Base-by-base conservation (phyloP, 2,888 invertebrate genomes). In the Mechanitis messenoides region DNA sequence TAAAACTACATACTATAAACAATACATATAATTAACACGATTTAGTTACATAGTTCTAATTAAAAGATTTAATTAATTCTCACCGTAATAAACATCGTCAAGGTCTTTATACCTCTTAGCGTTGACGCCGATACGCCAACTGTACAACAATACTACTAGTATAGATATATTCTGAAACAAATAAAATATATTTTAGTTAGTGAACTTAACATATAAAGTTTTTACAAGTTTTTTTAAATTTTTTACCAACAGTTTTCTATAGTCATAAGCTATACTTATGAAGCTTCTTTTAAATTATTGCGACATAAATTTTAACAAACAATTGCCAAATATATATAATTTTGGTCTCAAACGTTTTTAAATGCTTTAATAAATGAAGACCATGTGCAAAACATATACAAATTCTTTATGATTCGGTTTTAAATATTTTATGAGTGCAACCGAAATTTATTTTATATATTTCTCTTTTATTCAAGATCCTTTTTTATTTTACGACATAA, bases 71-170 rank as follows among this genome's bases (percentile, higher is more conserved):
- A 45, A 47, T 11, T 35, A n/a, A 5, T 35, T 79, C 92, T 92
- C 80, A 94, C 94, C 94, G 81, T 94, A 94, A 84, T 94, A 95
- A 68, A 95, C 94, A 79, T 95, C 95, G 75, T 94, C 93, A 63
- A 95, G 81, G 62, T 93, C 92, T 57, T 92, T 92, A 76, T 92
- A 93, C 74, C 92, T 92, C 78, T 93, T 93, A 64, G 93, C 92
- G 74, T 94, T 94, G 66, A 93, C 92, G 68, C 93, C 93, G 68
- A 94, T 94, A 74, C 94, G 91, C 94, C 94, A 95, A 75, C 94
- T 93, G 81, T 94, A 94, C 71, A 94, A 87, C 69, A 95, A 87
- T 65, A 94, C 93, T 73, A 95, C 94, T 72, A 95, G 76, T 74
- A 95, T 92, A 68, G 94, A 94, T 81, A 94, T 93, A 87, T 94